phyloP scores from a whole-genome alignment of 2,888 invertebrate genomes.

The Geotrupes spiniger region DNA sequence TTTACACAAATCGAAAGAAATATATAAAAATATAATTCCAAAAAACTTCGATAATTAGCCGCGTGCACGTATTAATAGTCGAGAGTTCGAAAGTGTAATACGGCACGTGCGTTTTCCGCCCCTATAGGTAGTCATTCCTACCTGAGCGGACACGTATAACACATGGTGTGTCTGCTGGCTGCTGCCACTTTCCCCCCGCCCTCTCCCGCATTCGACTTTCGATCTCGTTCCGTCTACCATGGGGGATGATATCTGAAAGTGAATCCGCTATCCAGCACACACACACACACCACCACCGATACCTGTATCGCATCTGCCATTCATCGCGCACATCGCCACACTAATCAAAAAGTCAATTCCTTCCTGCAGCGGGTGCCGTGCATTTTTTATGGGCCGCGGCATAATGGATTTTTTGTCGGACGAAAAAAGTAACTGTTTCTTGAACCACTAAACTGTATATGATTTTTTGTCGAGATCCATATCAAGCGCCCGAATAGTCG shows the following conservation, averaged over 20 bases:
- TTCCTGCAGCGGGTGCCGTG: background rate
- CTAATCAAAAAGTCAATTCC: too few relatives aligned
- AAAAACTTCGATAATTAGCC: too few relatives aligned
- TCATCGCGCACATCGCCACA: constrained; percentile 3
- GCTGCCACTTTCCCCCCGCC: constrained; percentile 17
- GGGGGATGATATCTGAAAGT: constrained; percentile 25
- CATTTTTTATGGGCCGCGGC: constrained; percentile 15
- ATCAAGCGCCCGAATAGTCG: too few relatives aligned
- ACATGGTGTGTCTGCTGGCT: constrained; percentile 30
- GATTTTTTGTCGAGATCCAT: too few relatives aligned
- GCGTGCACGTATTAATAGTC: too few relatives aligned
- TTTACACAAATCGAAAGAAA: too few relatives aligned
- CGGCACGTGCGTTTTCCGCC: constrained; percentile 20
- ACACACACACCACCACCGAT: constrained; percentile 8
- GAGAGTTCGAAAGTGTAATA: constrained; percentile 20
- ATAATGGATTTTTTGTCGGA: too few relatives aligned
- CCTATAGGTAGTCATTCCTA: constrained; percentile 23
- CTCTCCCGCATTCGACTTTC: constrained; percentile 30
- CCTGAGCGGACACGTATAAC: constrained; percentile 32
- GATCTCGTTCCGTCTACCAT: constrained; percentile 30
- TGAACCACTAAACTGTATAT: too few relatives aligned
- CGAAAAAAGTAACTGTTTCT: too few relatives aligned
- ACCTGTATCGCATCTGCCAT: constrained; percentile 14
- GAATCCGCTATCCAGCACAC: constrained; percentile 21
- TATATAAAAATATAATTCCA: too few relatives aligned